These are phyloP conservation scores for Rhincodon typus DNA, from an alignment of 2,797 vertebrate species.

Conservation along the genomic window DNA sequence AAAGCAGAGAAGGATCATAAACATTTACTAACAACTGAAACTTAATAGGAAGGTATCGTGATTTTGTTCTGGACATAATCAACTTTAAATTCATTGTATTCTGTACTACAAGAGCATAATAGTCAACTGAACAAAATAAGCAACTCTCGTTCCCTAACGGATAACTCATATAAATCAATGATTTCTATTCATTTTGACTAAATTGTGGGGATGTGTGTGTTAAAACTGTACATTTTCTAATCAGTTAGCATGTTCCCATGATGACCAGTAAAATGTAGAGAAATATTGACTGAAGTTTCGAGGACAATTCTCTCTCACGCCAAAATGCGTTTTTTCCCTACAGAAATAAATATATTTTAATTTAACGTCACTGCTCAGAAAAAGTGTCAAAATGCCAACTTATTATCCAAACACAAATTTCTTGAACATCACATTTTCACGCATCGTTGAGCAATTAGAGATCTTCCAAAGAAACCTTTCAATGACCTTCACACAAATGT, in stretches of 20 bases:
- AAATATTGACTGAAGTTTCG: background rate
- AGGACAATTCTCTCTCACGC: background rate
- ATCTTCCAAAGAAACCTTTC: conserved; percentile 3
- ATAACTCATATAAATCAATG: background rate
- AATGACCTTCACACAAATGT: background rate
- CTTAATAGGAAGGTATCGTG: background rate
- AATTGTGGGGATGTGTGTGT: background rate
- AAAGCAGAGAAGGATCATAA: background rate
- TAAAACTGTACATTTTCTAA: background rate
- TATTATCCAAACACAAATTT: background rate
- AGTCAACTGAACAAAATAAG: background rate
- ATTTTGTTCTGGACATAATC: background rate
- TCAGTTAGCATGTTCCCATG: background rate
- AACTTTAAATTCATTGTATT: background rate
- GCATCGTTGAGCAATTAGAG: background rate
- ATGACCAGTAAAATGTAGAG: background rate
- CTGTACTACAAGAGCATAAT: background rate
- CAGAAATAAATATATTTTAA: background rate
- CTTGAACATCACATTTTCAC: background rate
- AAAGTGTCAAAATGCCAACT: background rate
- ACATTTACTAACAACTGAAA: background rate
- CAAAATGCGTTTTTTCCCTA: background rate
- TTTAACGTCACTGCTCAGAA: background rate
- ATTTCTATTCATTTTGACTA: background rate
- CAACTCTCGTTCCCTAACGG: background rate